Evolutionary conservation across 2,888 invertebrate species (phyloP).

Genomic region (Dynastes grantii): DNA sequence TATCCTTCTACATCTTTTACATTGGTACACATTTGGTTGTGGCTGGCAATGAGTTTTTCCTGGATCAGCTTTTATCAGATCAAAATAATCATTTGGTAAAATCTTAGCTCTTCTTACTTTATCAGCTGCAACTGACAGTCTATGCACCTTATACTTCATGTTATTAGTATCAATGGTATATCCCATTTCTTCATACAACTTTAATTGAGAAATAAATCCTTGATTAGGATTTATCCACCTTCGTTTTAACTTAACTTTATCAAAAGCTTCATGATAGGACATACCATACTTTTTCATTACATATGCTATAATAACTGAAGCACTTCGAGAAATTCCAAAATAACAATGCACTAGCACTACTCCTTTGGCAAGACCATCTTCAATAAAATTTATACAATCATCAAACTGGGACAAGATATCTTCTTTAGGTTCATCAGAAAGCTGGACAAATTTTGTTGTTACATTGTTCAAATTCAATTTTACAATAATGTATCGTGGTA

Average conservation of each 20-base stretch:
- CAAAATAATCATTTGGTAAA: constrained; percentile 83
- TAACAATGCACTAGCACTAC: constrained; percentile 92
- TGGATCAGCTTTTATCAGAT: constrained; percentile 87
- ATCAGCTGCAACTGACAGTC: constrained; percentile 85
- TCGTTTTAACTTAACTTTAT: constrained; percentile 79
- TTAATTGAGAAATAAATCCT: constrained; percentile 86
- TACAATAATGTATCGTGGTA: constrained; percentile 83
- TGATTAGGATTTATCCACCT: constrained; percentile 84
- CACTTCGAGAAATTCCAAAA: constrained; percentile 92
- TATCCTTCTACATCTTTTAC: constrained; percentile 85
- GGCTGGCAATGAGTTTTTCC: constrained; percentile 81
- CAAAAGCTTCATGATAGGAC: constrained; percentile 81
- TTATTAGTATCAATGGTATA: constrained; percentile 80
- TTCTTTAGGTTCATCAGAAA: constrained; percentile 88
- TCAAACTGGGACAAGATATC: constrained; percentile 88
- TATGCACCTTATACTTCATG: constrained; percentile 82
- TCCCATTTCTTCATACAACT: constrained; percentile 85
- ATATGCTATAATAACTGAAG: constrained; percentile 89
- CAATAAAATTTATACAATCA: constrained; percentile 84
- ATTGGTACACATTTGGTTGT: constrained; percentile 88
- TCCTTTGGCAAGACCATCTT: constrained; percentile 77
- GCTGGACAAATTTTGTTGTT: constrained; percentile 83
- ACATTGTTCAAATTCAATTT: constrained; percentile 79
- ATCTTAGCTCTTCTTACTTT: constrained; percentile 88
- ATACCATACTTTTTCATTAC: constrained; percentile 89